Conservation (phyloP, 1,140 invertebrate species). For the Drosophila seguyi region DNA sequence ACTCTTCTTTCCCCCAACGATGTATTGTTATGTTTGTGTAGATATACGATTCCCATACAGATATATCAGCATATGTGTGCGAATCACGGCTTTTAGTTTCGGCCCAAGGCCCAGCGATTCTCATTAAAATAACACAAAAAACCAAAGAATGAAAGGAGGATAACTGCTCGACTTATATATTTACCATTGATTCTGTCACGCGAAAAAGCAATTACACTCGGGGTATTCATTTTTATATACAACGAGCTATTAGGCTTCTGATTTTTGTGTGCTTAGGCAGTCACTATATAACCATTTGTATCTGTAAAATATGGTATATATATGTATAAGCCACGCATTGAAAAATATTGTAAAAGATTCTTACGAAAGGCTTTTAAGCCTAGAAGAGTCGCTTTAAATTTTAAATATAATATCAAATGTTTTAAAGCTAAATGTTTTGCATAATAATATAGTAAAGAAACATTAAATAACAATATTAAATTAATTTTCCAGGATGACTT, state of each 20-base stretch:
- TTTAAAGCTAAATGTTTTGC: no score
- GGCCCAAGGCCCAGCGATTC: constrained; percentile 36
- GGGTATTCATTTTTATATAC: neutral
- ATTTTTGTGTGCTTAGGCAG: neutral
- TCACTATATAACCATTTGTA: neutral
- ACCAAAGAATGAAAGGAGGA: neutral
- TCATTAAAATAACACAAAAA: constrained; percentile 58
- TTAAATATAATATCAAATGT: neutral
- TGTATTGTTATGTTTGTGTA: constrained; percentile 72
- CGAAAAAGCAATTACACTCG: constrained; percentile 2
- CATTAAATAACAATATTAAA: no score
- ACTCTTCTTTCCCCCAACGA: neutral
- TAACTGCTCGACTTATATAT: constrained; percentile 19
- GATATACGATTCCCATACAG: constrained; percentile 55
- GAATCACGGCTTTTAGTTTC: constrained; percentile 74
- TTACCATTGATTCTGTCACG: constrained; percentile 15
- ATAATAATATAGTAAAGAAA: neutral
- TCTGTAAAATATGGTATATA: neutral
- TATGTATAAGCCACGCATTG: neutral
- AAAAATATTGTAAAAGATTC: neutral
- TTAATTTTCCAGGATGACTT: no score
- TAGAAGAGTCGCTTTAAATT: no score
- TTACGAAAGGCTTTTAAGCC: neutral
- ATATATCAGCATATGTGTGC: constrained; percentile 46
- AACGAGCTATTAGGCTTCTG: no score